Percentiles rank a stretch among this genome's conserved stretches.
Conservation (phyloP, 2,113 vertebrate species). For the Bostrychus sinensis region DNA sequence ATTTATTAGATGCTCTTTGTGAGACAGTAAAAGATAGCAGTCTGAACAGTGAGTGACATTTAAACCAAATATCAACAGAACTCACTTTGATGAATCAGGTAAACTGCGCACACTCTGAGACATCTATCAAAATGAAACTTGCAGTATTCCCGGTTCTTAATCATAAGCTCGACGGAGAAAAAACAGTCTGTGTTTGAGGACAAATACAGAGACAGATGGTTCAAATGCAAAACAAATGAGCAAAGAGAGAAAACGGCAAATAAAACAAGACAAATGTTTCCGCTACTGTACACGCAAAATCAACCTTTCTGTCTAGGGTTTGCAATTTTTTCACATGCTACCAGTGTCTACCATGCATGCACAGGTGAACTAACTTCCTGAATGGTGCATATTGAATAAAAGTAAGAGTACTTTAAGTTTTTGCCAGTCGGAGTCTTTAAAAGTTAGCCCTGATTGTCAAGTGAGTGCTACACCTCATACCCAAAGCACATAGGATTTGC, state of each 20-base stretch:
- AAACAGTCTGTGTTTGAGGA: not conserved
- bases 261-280: not conserved
- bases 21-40: conserved; percentile 39
- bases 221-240: not conserved
- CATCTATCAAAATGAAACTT: not conserved
- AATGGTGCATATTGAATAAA: no score
- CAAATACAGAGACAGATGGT: not conserved
- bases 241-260: not conserved
- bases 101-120: not conserved
- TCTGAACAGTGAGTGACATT: conserved; percentile 49
- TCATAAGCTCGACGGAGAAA: conserved; percentile 2
- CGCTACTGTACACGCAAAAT: no score
- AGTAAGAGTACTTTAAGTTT: no score
- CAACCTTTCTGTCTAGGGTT: no score
- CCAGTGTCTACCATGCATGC: no score
- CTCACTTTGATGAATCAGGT: conserved; percentile 34
- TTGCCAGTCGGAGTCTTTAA: no score
- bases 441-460: no score
- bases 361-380: no score
- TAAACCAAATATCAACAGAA: conserved; percentile 49
- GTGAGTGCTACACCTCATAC: no score
- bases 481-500: no score
- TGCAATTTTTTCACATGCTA: no score
- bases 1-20: conserved; percentile 22
- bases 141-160: not conserved